Base-by-base conservation (phyloP, 2,888 invertebrate genomes). In the Drosophila lutescens region DNA sequence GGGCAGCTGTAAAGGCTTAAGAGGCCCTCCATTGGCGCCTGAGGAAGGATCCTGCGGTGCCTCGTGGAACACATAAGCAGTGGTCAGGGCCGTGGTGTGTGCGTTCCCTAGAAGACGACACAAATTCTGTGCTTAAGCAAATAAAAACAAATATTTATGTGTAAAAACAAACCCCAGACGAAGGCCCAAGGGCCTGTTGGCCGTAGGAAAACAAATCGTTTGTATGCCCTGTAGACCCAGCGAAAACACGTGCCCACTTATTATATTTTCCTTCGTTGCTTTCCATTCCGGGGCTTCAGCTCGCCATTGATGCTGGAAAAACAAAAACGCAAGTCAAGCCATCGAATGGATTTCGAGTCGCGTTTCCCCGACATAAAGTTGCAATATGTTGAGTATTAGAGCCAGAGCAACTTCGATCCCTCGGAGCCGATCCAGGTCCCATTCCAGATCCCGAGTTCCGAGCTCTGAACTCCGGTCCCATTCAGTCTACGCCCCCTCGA, bases 301-400 rank as follows among this genome's bases (percentile, higher is more conserved):
- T 34, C 12, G 36, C 55, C 77, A 75, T 76, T 66, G 68, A 71
- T 55, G 49, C 62, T 80, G 62, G 43, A 71, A 87, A 53, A 81
- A 79, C 77, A 86, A 56, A 51, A 61, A 50, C 46, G 77, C 50
- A 65, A 78, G 59, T 68, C 63, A 71, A 71, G 65, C 57, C 67
- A 34, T 38, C 44, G 12, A 20, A 47, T 57, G 44, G 65, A 49
- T 46, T 54, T 54, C 47, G 40, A 43, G 23, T 57, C 26, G 36
- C 50, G 46, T 68, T 76, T 71, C 68, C 79, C 66, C 66, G 69
- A 43, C 86, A 87, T 66, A 77, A 88, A 86, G 76, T 70, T 86
- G 54, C 86, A 89, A 89, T 90, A 87, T 90, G 89, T 90, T 87
- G 76, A 74, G 89, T 66, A 88, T 88, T 89, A 89, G 68, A 51